Conservation (phyloP, 1,140 invertebrate species). For the Drosophila ironensis region DNA sequence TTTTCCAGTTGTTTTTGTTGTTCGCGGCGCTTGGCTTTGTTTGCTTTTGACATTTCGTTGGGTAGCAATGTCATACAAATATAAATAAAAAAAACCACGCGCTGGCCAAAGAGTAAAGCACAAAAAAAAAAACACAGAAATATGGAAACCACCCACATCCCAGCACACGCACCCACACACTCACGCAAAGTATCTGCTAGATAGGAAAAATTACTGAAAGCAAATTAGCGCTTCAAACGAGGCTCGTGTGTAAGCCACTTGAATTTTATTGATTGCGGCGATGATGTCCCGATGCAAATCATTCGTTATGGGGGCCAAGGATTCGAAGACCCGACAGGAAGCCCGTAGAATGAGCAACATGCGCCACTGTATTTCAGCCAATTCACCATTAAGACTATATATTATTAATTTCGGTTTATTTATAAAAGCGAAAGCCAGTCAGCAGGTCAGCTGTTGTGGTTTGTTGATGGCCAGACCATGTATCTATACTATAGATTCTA, state of each 20-base stretch:
- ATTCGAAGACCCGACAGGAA: neutral
- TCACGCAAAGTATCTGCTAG: slow-evolving; percentile 12
- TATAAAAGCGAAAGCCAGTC: slow-evolving; percentile 52
- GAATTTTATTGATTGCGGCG: slow-evolving; percentile 40
- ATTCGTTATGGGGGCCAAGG: slow-evolving; percentile 2
- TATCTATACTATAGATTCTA: slow-evolving; percentile 25
- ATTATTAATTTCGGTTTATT: slow-evolving; percentile 54
- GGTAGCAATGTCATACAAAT: slow-evolving; percentile 76
- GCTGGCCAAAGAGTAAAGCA: slow-evolving; percentile 44
- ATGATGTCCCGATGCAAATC: slow-evolving; percentile 17
- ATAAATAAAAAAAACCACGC: slow-evolving; percentile 71
- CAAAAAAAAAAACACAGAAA: slow-evolving; percentile 18
- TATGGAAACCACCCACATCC: slow-evolving; percentile 36
- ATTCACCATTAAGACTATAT: slow-evolving; percentile 54
- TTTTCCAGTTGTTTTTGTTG: slow-evolving; percentile 51
- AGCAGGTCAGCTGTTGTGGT: slow-evolving; percentile 64
- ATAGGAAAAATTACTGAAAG: slow-evolving; percentile 25
- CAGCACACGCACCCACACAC: slow-evolving; percentile 27
- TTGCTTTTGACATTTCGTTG: slow-evolving; percentile 72
- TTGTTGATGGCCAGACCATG: slow-evolving; percentile 39
- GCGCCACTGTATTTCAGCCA: slow-evolving; percentile 31
- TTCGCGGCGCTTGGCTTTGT: slow-evolving; percentile 58
- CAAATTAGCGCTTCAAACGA: slow-evolving; percentile 34
- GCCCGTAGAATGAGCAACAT: slow-evolving; percentile 7
- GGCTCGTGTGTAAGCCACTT: slow-evolving; percentile 24